Conservation (phyloP, 2,113 vertebrate genomes). For the Blennius ocellaris region DNA sequence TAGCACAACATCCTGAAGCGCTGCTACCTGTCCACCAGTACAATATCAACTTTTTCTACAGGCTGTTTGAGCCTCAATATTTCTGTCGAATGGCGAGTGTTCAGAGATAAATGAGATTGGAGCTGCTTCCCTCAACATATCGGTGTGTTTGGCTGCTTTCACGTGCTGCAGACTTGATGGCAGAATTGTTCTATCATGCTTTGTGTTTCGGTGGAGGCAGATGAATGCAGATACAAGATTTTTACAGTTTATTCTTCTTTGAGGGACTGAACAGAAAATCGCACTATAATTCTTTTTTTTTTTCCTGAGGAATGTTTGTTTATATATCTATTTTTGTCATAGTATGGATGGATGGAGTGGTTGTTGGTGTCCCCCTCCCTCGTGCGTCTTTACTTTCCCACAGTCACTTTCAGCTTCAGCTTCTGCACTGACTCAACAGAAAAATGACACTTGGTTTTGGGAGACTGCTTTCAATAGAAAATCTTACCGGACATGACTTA, state of each 20-base stretch:
- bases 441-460: not conserved
- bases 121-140: slow-evolving; percentile 40
- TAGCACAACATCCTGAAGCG: not conserved
- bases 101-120: slow-evolving; percentile 41
- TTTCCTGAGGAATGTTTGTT: slow-evolving; percentile 63
- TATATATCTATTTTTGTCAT: slow-evolving; percentile 36
- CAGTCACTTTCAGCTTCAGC: not conserved
- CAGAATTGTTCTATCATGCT: slow-evolving; percentile 5
- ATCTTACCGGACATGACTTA: not conserved
- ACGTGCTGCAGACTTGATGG: slow-evolving; percentile 21
- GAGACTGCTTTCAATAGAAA: too few relatives aligned
- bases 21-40: not conserved
- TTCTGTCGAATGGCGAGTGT: slow-evolving; percentile 32
- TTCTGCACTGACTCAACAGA: slow-evolving; percentile 1
- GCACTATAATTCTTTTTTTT: slow-evolving; percentile 29
- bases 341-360: not conserved
- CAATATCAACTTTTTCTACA: slow-evolving; percentile 17
- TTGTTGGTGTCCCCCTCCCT: slow-evolving; percentile 28
- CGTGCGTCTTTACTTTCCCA: not conserved
- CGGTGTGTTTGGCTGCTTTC: slow-evolving; percentile 31
- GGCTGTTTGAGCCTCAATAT: slow-evolving; percentile 30
- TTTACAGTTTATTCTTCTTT: slow-evolving; percentile 16
- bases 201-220: slow-evolving; percentile 42
- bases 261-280: slow-evolving; percentile 39
- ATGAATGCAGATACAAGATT: slow-evolving; percentile 15